Evolutionary conservation across 2,797 vertebrate species (phyloP), one percentile per base, ranked within the genome.

Genomic region (Cryptoprocta ferox): DNA sequence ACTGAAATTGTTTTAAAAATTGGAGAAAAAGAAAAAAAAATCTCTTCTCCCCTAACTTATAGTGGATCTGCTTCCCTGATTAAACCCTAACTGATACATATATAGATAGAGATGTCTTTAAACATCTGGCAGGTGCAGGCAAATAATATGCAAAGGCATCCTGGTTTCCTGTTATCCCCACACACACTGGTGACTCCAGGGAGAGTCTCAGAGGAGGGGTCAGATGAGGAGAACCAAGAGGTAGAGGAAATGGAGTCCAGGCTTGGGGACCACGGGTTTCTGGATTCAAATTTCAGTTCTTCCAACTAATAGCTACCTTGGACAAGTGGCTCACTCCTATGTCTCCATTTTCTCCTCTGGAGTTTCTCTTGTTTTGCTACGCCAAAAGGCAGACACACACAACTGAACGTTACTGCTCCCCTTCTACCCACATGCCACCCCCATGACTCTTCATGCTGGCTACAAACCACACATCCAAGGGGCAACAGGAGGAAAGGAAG

Each of bases 221-320:
- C 66, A 42, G 70, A 56, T 0, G 3, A 84, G 16, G 21, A 16
- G 3, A 5, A 10, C 24, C 11, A 6, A 2, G 0, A 71, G 19
- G 2, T 11, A 70, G 28, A 68, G 81, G 24, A 83, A 81, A 45
- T 5, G 35, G 39, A 65, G 4, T 21, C 63, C 30, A 75, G 30
- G 42, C 35, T 75, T 15, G 0, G 28, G 21, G 73, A 35, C 39
- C 21, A 14, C 3, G 0, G 11, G 13, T 70, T 75, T 32, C 78
- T 88, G 42, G 50, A 91, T 79, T 45, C 59, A 81, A 85, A 90
- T 75, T 70, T 68, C 84, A 87, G 9, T 76, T 89, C 89, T 75
- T 75, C 81, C 59, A 48, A 24, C 37, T 42, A 78, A 65, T 8
- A 85, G 35, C 63, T 89, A 8, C 61, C 13, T 71, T 35, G 13